Evolutionary conservation across 1,140 invertebrate species (phyloP).

Genomic region (Melanaphis sacchari): DNA sequence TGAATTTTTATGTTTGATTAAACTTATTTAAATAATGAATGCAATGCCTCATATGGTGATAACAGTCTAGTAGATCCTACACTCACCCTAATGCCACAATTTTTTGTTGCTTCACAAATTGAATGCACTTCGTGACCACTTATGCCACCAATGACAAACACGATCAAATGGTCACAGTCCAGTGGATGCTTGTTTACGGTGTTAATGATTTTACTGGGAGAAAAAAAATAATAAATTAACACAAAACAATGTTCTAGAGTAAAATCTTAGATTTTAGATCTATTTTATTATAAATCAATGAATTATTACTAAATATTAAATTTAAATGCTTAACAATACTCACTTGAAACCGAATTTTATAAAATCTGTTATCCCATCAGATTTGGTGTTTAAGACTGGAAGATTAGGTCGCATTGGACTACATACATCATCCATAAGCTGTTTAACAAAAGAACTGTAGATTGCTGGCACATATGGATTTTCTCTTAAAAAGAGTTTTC

Average conservation of each 20-base stretch:
- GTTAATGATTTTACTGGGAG: slow-evolving; percentile 44
- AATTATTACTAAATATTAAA: background rate
- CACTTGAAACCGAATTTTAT: slow-evolving; percentile 47
- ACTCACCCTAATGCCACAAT: slow-evolving; percentile 46
- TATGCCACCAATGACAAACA: slow-evolving; percentile 46
- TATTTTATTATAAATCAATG: background rate
- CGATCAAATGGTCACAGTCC: slow-evolving; percentile 47
- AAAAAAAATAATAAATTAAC: background rate
- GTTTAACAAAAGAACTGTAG: slow-evolving; percentile 39
- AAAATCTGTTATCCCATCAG: slow-evolving; percentile 40
- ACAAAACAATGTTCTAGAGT: background rate
- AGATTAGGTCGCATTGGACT: slow-evolving; percentile 53
- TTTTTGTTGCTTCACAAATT: slow-evolving; percentile 46
- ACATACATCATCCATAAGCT: slow-evolving; percentile 45
- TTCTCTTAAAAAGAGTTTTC: slow-evolving; percentile 33
- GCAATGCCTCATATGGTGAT: slow-evolving; percentile 49
- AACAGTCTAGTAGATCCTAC: slow-evolving; percentile 51
- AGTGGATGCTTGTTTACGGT: slow-evolving; percentile 47
- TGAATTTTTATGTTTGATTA: slow-evolving; percentile 22
- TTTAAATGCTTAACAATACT: background rate
- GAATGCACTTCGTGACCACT: slow-evolving; percentile 51
- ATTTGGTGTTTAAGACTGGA: slow-evolving; percentile 34
- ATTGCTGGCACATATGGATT: slow-evolving; percentile 21
- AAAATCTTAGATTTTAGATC: background rate
- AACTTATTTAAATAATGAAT: slow-evolving; percentile 16